A percentile compares a stretch with the other conserved stretches of the same genome.
Conservation (phyloP, 92 coral and sea anemone species). For the Porites divaricata region DNA sequence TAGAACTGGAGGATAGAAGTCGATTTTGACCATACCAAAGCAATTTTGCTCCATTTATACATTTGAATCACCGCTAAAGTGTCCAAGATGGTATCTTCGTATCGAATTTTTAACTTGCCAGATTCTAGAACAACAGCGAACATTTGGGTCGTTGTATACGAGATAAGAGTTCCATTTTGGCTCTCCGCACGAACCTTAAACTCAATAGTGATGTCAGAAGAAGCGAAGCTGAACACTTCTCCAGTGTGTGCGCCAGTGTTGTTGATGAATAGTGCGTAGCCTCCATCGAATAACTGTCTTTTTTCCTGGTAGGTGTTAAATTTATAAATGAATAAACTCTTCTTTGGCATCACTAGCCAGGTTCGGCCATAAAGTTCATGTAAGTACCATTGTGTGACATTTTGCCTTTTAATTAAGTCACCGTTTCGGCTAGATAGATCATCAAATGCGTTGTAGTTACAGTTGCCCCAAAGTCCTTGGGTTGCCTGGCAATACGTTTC, state of each 20-base stretch:
- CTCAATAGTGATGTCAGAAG: slow-evolving; percentile 90
- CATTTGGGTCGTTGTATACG: slow-evolving; percentile 90
- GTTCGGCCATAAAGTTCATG: slow-evolving; percentile 71
- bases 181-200: slow-evolving; percentile 80
- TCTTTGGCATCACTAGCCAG: slow-evolving; percentile 64
- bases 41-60: slow-evolving; percentile 81
- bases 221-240: slow-evolving; percentile 80
- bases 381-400: slow-evolving; percentile 75
- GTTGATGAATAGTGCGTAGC: slow-evolving; percentile 83
- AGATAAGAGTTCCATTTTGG: slow-evolving; percentile 82
- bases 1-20: slow-evolving; percentile 91
- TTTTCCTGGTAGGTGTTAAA: slow-evolving; percentile 64
- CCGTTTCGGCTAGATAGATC: slow-evolving; percentile 63
- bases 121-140: slow-evolving; percentile 84
- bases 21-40: slow-evolving; percentile 86
- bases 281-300: slow-evolving; percentile 76
- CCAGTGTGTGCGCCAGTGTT: slow-evolving; percentile 86
- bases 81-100: slow-evolving; percentile 78
- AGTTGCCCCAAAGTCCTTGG: slow-evolving; percentile 92
- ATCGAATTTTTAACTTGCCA: slow-evolving; percentile 75
- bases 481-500: slow-evolving; percentile 71
- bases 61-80: slow-evolving; percentile 72
- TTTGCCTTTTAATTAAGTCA: slow-evolving; percentile 28
- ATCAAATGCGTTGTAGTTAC: slow-evolving; percentile 65
- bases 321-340: slow-evolving; percentile 78